These are phyloP conservation scores for Pseudoips prasinana DNA, from an alignment of 2,888 invertebrate genomes.

Conservation along the genomic window DNA sequence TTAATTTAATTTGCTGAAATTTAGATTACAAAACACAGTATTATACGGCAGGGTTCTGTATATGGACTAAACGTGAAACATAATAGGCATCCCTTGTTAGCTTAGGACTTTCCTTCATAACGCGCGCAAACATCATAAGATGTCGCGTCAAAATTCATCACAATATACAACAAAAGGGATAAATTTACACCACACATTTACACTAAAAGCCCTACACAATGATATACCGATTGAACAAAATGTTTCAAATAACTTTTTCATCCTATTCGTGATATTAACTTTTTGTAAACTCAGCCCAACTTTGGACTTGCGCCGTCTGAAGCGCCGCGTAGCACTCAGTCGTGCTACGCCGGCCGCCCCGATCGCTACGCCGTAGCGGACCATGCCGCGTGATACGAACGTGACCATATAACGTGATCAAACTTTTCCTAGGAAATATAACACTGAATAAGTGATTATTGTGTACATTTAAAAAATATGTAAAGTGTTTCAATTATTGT, in stretches of 20 bases:
- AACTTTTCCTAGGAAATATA: constrained; percentile 36
- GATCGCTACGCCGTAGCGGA: constrained; percentile 54
- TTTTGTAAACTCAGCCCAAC: constrained; percentile 37
- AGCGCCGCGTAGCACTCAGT: constrained; percentile 55
- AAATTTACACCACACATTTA: background rate
- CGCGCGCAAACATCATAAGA: constrained; percentile 17
- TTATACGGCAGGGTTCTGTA: constrained; percentile 13
- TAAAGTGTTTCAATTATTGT: constrained; percentile 37
- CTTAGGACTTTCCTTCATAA: constrained; percentile 23
- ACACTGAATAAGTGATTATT: constrained; percentile 30
- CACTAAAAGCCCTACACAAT: constrained; percentile 1
- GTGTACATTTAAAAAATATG: constrained; percentile 32
- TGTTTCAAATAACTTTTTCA: constrained; percentile 15
- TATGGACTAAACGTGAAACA: constrained; percentile 20
- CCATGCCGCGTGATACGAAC: constrained; percentile 42
- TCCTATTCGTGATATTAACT: constrained; percentile 23
- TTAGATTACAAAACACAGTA: constrained; percentile 17
- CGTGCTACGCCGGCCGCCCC: constrained; percentile 56
- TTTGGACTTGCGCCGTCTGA: constrained; percentile 60
- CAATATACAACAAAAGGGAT: background rate
- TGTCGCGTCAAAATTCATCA: constrained; percentile 22
- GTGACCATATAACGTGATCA: constrained; percentile 25
- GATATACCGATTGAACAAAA: constrained; percentile 6
- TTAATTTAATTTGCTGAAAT: constrained; percentile 18
- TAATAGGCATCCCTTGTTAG: constrained; percentile 25